Percentiles rank a stretch among this genome's conserved stretches.
Evolutionary conservation across 2,888 invertebrate species (phyloP).

Genomic region (Idaea biselata): DNA sequence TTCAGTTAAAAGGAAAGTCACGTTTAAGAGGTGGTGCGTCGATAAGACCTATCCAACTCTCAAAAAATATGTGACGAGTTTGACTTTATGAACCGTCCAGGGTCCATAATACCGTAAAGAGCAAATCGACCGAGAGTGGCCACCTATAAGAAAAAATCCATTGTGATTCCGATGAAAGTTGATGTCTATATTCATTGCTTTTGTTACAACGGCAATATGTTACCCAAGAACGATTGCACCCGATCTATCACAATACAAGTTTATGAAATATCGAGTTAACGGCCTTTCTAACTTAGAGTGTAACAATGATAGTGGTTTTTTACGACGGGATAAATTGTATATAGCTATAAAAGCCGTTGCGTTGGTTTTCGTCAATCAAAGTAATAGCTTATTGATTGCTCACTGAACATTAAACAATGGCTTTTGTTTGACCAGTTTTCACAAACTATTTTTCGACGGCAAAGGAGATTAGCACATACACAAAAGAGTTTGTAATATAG

Average conservation of each 20-base stretch:
- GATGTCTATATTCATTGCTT: constrained; percentile 2
- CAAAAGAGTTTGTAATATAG: too few relatives aligned
- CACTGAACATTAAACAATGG: neutral
- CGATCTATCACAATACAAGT: constrained; percentile 2
- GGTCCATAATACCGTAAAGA: neutral
- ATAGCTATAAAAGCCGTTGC: neutral
- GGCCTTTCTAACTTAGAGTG: neutral
- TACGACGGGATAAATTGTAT: neutral
- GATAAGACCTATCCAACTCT: constrained; percentile 3
- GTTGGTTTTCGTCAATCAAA: constrained; percentile 1
- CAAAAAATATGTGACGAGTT: constrained; percentile 3
- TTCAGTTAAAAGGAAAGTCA: constrained; percentile 1
- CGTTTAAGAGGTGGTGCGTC: neutral
- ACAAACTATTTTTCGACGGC: too few relatives aligned
- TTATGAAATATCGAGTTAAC: neutral
- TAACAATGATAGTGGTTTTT: neutral
- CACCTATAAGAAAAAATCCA: constrained; percentile 1
- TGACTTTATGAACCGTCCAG: constrained; percentile 4
- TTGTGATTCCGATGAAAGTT: neutral
- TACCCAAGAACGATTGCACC: constrained; percentile 2
- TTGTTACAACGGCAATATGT: constrained; percentile 1
- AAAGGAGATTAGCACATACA: too few relatives aligned
- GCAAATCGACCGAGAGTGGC: constrained; percentile 1
- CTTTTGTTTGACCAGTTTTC: neutral
- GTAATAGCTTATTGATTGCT: neutral